A percentile compares a stretch with the other conserved stretches of the same genome.
Evolutionary conservation across 2,888 invertebrate genomes (phyloP).

Genomic region (Euclidia mi): DNA sequence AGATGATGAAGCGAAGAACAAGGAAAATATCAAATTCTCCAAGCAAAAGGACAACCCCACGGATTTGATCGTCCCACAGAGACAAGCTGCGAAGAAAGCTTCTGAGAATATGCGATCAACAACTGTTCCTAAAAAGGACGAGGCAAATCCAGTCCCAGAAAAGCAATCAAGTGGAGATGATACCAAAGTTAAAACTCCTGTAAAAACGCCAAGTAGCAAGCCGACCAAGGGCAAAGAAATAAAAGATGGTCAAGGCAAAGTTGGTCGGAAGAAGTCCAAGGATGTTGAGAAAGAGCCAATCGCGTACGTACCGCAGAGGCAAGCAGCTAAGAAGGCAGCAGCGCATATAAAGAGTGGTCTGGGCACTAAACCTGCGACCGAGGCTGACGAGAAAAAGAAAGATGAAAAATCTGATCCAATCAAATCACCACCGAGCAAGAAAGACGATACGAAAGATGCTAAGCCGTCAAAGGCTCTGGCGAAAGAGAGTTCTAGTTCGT

Average conservation of each 20-base stretch:
- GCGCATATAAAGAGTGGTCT: constrained; percentile 96
- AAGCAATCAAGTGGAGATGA: constrained; percentile 77
- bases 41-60: constrained; percentile 91
- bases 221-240: constrained; percentile 82
- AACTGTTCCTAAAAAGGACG: constrained; percentile 86
- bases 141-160: constrained; percentile 65
- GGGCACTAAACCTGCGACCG: constrained; percentile 85
- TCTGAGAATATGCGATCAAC: constrained; percentile 95
- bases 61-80: constrained; percentile 96
- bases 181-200: constrained; percentile 69
- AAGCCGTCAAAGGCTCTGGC: constrained; percentile 66
- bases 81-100: constrained; percentile 97
- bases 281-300: constrained; percentile 92
- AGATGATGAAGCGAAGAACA: constrained; percentile 86
- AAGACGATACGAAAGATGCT: constrained; percentile 85
- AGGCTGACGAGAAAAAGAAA: constrained; percentile 81
- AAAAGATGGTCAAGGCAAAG: constrained; percentile 73
- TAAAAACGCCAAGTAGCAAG: constrained; percentile 71
- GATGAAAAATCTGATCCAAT: constrained; percentile 73
- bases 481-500: constrained; percentile 87
- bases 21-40: constrained; percentile 83
- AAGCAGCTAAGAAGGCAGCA: constrained; percentile 97
- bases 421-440: constrained; percentile 77
- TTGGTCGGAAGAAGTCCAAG: constrained; percentile 88
- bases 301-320: constrained; percentile 96